Evolutionary conservation across 1,140 invertebrate genomes (phyloP).

Genomic region (Acromyrmex echinatior): DNA sequence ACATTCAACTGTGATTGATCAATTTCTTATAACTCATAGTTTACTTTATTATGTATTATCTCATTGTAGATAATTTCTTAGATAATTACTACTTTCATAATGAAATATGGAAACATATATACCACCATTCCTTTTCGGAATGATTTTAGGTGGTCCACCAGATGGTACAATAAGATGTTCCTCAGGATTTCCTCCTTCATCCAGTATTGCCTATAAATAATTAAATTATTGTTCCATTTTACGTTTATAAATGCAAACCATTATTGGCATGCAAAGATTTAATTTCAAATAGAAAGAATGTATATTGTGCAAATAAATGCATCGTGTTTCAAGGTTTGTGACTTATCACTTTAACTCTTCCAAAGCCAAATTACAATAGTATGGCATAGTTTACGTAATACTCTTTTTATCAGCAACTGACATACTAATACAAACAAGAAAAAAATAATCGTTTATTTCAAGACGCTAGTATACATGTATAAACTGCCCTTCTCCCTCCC

Average conservation of each 20-base stretch:
- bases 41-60: too few species aligned
- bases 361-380: background rate
- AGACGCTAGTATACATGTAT: background rate
- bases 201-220: conserved; percentile 90
- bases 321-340: background rate
- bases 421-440: background rate
- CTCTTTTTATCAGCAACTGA: background rate
- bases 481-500: background rate
- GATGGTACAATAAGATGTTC: conserved; percentile 90
- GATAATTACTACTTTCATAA: conserved; percentile 37
- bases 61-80: background rate
- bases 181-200: conserved; percentile 93
- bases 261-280: background rate
- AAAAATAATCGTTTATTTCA: background rate
- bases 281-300: background rate
- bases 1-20: too few species aligned
- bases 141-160: conserved; percentile 73
- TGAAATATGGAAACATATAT: conserved; percentile 49
- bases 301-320: background rate
- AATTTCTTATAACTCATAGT: too few species aligned
- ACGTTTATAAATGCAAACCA: background rate
- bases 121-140: conserved; percentile 82
- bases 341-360: background rate
- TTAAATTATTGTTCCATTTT: background rate
- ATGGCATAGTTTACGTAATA: background rate